Conservation (phyloP, 2,113 vertebrate species). For the Sinocyclocheilus rhinocerous region DNA sequence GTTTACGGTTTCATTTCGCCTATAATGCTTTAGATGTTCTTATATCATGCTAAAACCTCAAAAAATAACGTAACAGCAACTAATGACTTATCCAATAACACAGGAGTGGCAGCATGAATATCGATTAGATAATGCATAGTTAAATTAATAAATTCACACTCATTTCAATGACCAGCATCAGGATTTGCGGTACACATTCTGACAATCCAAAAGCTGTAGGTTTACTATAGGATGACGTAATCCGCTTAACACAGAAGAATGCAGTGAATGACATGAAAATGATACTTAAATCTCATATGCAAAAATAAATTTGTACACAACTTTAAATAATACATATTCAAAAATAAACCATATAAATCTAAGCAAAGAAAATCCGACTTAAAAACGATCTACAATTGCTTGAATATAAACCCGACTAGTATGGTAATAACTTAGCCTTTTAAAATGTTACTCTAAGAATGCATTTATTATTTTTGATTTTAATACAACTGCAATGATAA, state of each 20-base stretch:
- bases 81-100: background rate
- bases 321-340: constrained; percentile 69
- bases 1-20: constrained; percentile 57
- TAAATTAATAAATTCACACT: background rate
- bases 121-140: background rate
- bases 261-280: constrained; percentile 38
- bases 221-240: background rate
- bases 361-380: constrained; percentile 56
- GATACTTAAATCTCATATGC: constrained; percentile 46
- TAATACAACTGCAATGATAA: constrained; percentile 61
- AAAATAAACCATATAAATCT: constrained; percentile 67
- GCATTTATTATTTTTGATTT: constrained; percentile 50
- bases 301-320: constrained; percentile 66
- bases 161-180: background rate
- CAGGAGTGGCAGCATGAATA: background rate
- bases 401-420: constrained; percentile 65
- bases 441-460: constrained; percentile 51
- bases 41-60: background rate
- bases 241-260: background rate
- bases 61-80: background rate
- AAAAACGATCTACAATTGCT: constrained; percentile 68
- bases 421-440: constrained; percentile 66
- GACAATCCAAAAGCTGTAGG: background rate
- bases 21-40: constrained; percentile 7
- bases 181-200: background rate